phyloP scores from a whole-genome alignment of 2,797 vertebrate species.

The Trachurus trachurus region DNA sequence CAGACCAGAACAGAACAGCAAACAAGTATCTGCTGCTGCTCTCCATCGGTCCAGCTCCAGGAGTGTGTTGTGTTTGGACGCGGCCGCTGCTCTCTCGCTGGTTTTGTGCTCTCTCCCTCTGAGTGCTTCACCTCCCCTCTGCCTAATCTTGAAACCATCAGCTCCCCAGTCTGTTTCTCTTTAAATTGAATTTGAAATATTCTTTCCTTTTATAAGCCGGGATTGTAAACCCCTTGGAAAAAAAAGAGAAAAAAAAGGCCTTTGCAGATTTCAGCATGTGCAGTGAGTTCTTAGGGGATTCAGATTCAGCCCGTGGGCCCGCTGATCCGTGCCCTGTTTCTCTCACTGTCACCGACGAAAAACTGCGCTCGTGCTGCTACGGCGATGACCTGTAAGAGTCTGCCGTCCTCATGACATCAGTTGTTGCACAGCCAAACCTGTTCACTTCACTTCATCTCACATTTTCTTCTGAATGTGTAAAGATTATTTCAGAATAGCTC shows the following conservation, averaged over 20 bases:
- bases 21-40: slow-evolving; percentile 63
- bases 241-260: background rate
- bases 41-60: slow-evolving; percentile 46
- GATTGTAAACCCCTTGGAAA: slow-evolving; percentile 26
- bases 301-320: slow-evolving; percentile 12
- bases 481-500: slow-evolving; percentile 25
- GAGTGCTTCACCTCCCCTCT: slow-evolving; percentile 46
- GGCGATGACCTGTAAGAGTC: slow-evolving; percentile 9
- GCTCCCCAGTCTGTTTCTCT: slow-evolving; percentile 61
- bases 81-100: slow-evolving; percentile 28
- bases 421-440: slow-evolving; percentile 3
- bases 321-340: slow-evolving; percentile 23
- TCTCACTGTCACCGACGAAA: slow-evolving; percentile 23
- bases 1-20: slow-evolving; percentile 44
- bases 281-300: slow-evolving; percentile 39
- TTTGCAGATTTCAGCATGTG: slow-evolving; percentile 41
- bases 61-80: slow-evolving; percentile 68
- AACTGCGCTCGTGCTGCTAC: background rate
- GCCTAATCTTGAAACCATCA: slow-evolving; percentile 73
- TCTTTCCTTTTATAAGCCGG: slow-evolving; percentile 43
- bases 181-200: slow-evolving; percentile 68
- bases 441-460: slow-evolving; percentile 19
- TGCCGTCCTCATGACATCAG: slow-evolving; percentile 27
- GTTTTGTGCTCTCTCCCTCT: slow-evolving; percentile 57
- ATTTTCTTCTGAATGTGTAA: slow-evolving; percentile 4